Evolutionary conservation across 1,140 invertebrate species (phyloP), one percentile per base, ranked within the genome.

Genomic region (Triops longicaudatus): DNA sequence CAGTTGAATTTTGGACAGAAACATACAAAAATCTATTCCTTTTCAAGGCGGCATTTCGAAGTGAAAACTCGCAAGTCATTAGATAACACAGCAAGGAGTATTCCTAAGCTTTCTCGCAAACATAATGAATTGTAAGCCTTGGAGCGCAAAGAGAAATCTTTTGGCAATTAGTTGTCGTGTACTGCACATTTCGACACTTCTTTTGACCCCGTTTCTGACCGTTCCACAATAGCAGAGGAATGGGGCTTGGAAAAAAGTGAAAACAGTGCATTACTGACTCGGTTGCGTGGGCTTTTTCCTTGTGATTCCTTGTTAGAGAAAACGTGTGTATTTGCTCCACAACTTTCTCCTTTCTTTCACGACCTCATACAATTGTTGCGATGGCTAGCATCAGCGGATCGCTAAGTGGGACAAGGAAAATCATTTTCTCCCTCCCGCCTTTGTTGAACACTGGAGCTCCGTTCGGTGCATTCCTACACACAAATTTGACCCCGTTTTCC

Each of bases 101-200:
- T n/a, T 1, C 1, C 10, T 63, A 63, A 63, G 7, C 50, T 63
- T 63, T 63, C 50, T 63, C 50, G 17, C 22, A 22, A 17, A 2
- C 50, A 63, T 22, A 22, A 63, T 7, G 44, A 63, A 22, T 63
- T 17, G 22, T 22, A 63, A 63, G 14, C 14, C 14, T 17, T 63
- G n/a, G 14, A 63, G n/a, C 50, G 22, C n/a, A 63, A 63, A 63
- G 50, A 63, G 50, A 63, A 63, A 63, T 63, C 50, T 63, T 63
- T 63, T 14, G 14, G 3, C 50, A 63, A 63, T 0, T 63, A n/a
- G 17, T 63, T 22, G 50, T 63, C 22, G 50, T 22, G 50, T 63
- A 63, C 11, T 63, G 50, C 22, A n/a, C 17, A 63, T n/a, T 63
- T 63, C 50, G 22, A 2, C 50, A 22, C 50, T 17, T n/a, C 14